Evolutionary conservation across 2,888 invertebrate genomes (phyloP).

Genomic region (Barypeithes pellucidus): DNA sequence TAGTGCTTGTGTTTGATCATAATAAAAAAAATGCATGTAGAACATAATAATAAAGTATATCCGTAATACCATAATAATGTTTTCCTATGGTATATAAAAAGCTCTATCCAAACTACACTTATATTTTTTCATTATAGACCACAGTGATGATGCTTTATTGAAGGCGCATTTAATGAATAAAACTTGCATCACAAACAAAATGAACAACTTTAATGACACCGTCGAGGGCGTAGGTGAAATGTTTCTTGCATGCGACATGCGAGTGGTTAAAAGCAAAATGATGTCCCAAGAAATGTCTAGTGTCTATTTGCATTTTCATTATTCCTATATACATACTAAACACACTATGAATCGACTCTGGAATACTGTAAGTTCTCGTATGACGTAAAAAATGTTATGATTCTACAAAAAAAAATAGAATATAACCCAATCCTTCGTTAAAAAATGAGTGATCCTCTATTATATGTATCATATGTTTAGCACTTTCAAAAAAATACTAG

Average conservation of each 20-base stretch:
- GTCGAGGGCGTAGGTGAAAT: slow-evolving; percentile 37
- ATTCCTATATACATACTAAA: neutral
- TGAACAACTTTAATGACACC: slow-evolving; percentile 15
- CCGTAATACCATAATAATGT: too few species aligned
- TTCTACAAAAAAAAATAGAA: neutral
- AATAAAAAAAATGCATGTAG: too few species aligned
- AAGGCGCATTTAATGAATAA: neutral
- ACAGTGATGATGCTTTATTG: too few species aligned
- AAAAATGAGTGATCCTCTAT: too few species aligned
- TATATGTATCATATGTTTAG: too few species aligned
- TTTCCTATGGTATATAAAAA: too few species aligned
- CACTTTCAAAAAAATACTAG: too few species aligned
- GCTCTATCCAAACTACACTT: too few species aligned
- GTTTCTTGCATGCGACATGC: slow-evolving; percentile 42
- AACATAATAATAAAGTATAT: too few species aligned
- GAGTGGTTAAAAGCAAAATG: slow-evolving; percentile 45
- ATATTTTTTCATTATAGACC: too few species aligned
- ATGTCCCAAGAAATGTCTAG: slow-evolving; percentile 41
- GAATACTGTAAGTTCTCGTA: neutral
- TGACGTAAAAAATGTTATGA: neutral
- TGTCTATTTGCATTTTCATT: slow-evolving; percentile 45
- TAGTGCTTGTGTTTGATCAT: too few species aligned
- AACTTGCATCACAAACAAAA: slow-evolving; percentile 5
- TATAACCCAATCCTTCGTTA: too few species aligned
- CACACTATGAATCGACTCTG: neutral